Evolutionary conservation across 2,888 invertebrate species (phyloP).

Genomic region (Cabera pusaria): DNA sequence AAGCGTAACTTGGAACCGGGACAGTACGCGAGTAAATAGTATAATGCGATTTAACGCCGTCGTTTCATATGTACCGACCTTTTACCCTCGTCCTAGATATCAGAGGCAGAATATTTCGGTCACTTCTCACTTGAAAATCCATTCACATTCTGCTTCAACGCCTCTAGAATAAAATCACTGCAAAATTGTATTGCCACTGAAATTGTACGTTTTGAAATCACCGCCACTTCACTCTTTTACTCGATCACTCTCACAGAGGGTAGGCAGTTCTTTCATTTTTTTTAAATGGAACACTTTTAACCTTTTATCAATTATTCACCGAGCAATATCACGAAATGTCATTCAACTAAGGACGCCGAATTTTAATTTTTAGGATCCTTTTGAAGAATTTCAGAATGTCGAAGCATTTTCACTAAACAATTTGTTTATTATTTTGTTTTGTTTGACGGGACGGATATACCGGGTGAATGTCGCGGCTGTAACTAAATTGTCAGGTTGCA

Average conservation of each 20-base stretch:
- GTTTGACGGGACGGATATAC: slow-evolving; percentile 33
- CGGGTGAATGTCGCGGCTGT: slow-evolving; percentile 53
- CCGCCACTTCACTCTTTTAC: slow-evolving; percentile 1
- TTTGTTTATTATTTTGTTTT: slow-evolving; percentile 35
- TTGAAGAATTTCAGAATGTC: slow-evolving; percentile 1
- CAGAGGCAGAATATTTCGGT: slow-evolving; percentile 31
- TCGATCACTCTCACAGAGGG: slow-evolving; percentile 15
- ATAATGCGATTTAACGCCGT: slow-evolving; percentile 41
- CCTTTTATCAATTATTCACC: slow-evolving; percentile 17
- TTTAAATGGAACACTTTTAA: slow-evolving; percentile 10
- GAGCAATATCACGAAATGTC: slow-evolving; percentile 17
- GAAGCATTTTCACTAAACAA: slow-evolving; percentile 4
- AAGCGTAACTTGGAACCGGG: slow-evolving; percentile 11
- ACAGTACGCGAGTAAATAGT: slow-evolving; percentile 30
- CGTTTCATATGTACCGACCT: slow-evolving; percentile 39
- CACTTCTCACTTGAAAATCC: slow-evolving; percentile 34
- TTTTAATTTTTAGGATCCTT: too few species aligned
- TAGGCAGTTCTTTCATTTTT: slow-evolving; percentile 1
- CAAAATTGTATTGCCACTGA: slow-evolving; percentile 4
- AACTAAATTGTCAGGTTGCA: slow-evolving; percentile 71
- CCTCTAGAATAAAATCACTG: slow-evolving; percentile 14
- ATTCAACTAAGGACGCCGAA: slow-evolving; percentile 4
- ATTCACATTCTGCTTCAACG: slow-evolving; percentile 18
- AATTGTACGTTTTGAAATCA: slow-evolving; percentile 1
- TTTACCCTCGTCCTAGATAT: slow-evolving; percentile 41